Evolutionary conservation across 2,888 invertebrate species (phyloP), one percentile per base, ranked within the genome.

Genomic region (Acleris cristana): DNA sequence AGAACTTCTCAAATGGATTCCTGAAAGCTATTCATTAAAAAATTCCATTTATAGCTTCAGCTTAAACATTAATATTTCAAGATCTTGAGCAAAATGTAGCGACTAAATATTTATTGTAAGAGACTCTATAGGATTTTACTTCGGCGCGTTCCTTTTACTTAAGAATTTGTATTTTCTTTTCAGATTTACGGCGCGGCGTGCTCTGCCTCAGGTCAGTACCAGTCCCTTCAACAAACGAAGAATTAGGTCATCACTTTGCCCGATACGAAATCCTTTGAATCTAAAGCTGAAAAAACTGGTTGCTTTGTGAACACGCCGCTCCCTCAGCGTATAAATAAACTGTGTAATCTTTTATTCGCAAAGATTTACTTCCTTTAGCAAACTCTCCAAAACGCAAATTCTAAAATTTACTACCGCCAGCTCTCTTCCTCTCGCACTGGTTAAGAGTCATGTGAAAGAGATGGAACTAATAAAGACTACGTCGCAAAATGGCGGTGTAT

Each of bases 201-300:
- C 69, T 21, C 34, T 49, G 64, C 51, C 60, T 26, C 63, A 63
- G 71, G 71, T 71, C 59, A 65, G 71, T 71, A 69, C 60, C 19
- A 26, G 30, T 53, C 52, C 63, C 62, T 66, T 62, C 57, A 66
- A 66, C 18, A 53, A 66, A 62, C 52, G 23, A 66, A 57, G 62
- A 62, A 55, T 66, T 56, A 57, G 65, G 60, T 44, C 55, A 61
- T 61, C 55, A 26, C 30, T 53, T 52, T 54, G 34, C 40, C 48
- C 59, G 55, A 55, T 65, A 44, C 60, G 52, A 48, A 30, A 53
- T 53, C 64, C 65, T 63, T 65, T 65, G 53, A 69, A 69, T 59
- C 44, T 62, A 44, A 48, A 0, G 48, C 44, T 19, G 30, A 44
- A 64, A 64, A 69, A 55, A 63, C 58, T 59, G 49, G 58, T 54